These are phyloP conservation scores for Strigamia crassipes DNA, from an alignment of 2,888 invertebrate genomes.

Conservation along the genomic window DNA sequence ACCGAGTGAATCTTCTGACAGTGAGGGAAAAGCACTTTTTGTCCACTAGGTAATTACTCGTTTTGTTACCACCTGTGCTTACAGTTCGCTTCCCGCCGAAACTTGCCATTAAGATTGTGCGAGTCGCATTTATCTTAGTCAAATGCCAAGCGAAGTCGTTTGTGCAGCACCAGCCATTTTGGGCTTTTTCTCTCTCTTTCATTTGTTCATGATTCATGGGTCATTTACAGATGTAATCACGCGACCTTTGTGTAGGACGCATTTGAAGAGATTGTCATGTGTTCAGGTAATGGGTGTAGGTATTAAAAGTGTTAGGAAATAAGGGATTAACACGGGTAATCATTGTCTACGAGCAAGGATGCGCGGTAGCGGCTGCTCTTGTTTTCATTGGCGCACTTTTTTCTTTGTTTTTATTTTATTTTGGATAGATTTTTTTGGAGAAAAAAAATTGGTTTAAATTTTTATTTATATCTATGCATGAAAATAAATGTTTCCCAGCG, in stretches of 20 bases:
- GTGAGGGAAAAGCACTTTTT: background rate
- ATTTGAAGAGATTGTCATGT: background rate
- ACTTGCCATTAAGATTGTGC: background rate
- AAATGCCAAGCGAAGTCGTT: background rate
- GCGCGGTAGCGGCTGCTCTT: background rate
- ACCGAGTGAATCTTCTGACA: background rate
- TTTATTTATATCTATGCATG: background rate
- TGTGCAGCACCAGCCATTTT: background rate
- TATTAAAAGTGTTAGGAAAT: background rate
- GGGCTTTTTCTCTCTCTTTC: background rate
- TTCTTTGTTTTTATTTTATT: background rate
- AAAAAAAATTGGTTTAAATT: too few species aligned
- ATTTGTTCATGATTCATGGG: background rate
- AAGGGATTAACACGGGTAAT: background rate
- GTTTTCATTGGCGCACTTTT: background rate
- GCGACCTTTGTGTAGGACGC: background rate
- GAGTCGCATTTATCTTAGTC: background rate
- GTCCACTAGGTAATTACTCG: background rate
- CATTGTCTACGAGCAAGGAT: background rate
- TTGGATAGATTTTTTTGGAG: too few species aligned
- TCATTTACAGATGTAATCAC: background rate
- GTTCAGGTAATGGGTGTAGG: background rate
- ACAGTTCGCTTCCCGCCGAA: background rate
- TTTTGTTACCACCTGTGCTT: background rate
- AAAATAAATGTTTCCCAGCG: background rate